A percentile compares a stretch with the other conserved stretches of the same genome.
Evolutionary conservation across 2,797 vertebrate species (phyloP).

Genomic region (Chelon labrosus): DNA sequence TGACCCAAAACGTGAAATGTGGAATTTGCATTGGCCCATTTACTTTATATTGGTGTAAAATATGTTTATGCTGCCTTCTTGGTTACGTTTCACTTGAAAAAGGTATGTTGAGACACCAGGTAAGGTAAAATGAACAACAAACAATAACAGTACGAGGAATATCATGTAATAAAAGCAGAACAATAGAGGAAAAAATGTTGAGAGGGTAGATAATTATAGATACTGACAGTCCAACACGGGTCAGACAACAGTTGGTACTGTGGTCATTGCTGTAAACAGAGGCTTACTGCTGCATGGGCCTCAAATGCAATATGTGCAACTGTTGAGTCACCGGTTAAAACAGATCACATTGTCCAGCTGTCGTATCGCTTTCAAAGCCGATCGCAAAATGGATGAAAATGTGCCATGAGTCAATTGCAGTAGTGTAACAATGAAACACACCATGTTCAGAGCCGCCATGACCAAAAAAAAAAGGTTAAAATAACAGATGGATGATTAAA

Average conservation of each 20-base stretch:
- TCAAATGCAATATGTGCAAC: conserved; percentile 50
- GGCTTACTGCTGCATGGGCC: conserved; percentile 48
- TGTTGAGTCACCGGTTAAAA: conserved; percentile 78
- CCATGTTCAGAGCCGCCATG: neutral
- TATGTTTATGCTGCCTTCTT: neutral
- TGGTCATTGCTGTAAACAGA: conserved; percentile 45
- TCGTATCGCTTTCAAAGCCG: conserved; percentile 42
- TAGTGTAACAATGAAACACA: neutral
- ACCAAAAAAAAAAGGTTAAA: neutral
- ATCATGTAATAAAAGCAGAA: conserved; percentile 3
- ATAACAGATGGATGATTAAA: too few species aligned
- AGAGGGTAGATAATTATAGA: conserved; percentile 66
- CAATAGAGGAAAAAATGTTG: conserved; percentile 34
- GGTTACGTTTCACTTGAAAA: neutral
- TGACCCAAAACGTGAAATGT: neutral
- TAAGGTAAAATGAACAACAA: neutral
- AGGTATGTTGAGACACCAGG: neutral
- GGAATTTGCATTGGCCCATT: neutral
- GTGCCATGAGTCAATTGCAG: conserved; percentile 14
- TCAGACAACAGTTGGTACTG: conserved; percentile 73
- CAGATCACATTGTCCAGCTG: conserved; percentile 47
- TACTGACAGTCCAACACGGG: conserved; percentile 16
- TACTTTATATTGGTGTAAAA: neutral
- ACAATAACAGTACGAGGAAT: neutral
- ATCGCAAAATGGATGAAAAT: conserved; percentile 34